A percentile compares a stretch with the other conserved stretches of the same genome.
Conservation (phyloP, 2,888 invertebrate genomes). For the Cephus rjabovi region DNA sequence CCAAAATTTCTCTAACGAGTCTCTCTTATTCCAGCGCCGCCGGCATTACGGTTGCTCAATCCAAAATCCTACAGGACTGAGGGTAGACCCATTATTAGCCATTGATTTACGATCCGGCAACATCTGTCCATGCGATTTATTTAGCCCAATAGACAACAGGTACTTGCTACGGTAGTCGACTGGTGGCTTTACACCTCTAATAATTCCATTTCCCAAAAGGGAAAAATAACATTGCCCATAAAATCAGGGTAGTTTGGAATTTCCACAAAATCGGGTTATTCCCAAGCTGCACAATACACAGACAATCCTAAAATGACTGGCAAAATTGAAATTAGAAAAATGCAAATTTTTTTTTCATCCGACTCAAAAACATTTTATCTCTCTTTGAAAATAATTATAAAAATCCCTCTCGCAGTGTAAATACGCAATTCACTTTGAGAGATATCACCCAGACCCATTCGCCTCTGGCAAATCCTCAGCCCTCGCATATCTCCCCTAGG, state of each 20-base stretch:
- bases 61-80: background rate
- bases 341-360: background rate
- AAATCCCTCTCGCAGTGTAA: background rate
- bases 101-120: constrained; percentile 23
- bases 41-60: background rate
- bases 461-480: background rate
- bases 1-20: background rate
- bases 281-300: background rate
- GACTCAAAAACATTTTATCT: background rate
- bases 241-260: background rate
- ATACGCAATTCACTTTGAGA: background rate
- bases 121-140: constrained; percentile 47
- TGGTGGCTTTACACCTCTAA: constrained; percentile 22
- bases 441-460: background rate
- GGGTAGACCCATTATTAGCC: background rate
- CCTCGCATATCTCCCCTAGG: background rate
- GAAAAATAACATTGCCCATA: background rate
- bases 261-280: background rate
- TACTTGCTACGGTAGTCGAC: constrained; percentile 32
- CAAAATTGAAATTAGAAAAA: background rate
- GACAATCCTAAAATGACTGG: background rate
- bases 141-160: constrained; percentile 42
- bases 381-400: background rate
- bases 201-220: background rate
- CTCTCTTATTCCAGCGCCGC: background rate